phyloP scores from a whole-genome alignment of 1,140 invertebrate genomes.

The Acarapis woodi region DNA sequence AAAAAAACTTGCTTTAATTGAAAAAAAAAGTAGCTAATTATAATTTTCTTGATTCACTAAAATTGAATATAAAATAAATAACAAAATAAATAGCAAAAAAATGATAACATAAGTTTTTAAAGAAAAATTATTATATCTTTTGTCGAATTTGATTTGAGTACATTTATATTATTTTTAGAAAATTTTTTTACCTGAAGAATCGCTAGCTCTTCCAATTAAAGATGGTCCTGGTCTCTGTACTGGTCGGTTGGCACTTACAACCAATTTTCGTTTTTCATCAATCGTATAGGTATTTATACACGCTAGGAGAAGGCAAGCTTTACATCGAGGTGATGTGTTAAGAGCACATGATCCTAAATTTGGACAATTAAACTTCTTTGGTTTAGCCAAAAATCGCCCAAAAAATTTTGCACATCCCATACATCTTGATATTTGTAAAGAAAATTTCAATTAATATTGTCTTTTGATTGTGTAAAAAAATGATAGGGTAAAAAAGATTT shows the following conservation, averaged over 20 bases:
- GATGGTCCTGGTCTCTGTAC: neutral
- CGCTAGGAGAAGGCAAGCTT: constrained; percentile 8
- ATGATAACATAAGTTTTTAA: no score
- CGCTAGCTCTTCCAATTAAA: no score
- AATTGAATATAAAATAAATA: no score
- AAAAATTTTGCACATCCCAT: constrained; percentile 11
- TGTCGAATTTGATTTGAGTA: no score
- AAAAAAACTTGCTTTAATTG: no score
- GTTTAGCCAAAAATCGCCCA: constrained; percentile 8
- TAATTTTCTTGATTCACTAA: no score
- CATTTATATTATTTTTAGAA: no score
- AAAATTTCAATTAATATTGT: constrained; percentile 5
- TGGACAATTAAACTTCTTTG: constrained; percentile 5
- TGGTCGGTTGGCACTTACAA: constrained; percentile 3
- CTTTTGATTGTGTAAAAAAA: neutral
- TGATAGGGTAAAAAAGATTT: neutral
- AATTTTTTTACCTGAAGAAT: no score
- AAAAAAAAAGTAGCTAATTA: no score
- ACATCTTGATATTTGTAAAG: no score
- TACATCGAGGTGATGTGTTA: constrained; percentile 6
- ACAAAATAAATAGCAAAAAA: no score
- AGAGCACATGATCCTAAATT: constrained; percentile 6
- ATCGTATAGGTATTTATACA: constrained; percentile 9
- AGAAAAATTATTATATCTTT: no score
- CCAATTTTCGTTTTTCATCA: constrained; percentile 4